phyloP scores from a whole-genome alignment of 2,888 invertebrate genomes.

The Callyntrura guangdongensis region DNA sequence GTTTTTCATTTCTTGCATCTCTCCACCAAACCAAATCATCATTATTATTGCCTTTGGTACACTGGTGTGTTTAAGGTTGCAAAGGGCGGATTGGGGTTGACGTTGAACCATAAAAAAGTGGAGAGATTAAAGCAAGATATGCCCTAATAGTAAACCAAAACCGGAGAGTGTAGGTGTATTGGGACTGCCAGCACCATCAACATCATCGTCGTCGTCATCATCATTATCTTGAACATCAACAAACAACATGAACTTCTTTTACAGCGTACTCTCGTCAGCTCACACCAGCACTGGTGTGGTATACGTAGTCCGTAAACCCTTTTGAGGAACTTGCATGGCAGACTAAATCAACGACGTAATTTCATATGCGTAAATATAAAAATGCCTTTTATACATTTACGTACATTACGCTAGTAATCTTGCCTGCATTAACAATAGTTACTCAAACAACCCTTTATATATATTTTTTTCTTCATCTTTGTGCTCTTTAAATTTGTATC shows the following conservation, averaged over 20 bases:
- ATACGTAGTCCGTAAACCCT: background rate
- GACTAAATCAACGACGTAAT: conserved; percentile 11
- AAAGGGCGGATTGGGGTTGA: conserved; percentile 80
- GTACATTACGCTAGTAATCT: background rate
- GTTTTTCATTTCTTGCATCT: conserved; percentile 41
- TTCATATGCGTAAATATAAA: conserved; percentile 35
- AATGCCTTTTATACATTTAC: conserved; percentile 12
- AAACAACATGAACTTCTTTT: conserved; percentile 59
- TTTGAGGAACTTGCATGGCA: conserved; percentile 19
- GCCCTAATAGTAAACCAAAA: conserved; percentile 79
- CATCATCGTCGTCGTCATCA: conserved; percentile 57
- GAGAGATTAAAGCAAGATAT: conserved; percentile 81
- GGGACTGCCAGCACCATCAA: conserved; percentile 66
- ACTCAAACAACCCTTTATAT: conserved; percentile 32
- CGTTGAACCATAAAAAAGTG: conserved; percentile 80
- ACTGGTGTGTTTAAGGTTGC: conserved; percentile 48
- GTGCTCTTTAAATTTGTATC: conserved; percentile 4
- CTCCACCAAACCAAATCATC: conserved; percentile 51
- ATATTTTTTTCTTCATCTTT: conserved; percentile 18
- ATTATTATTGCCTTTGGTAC: conserved; percentile 55
- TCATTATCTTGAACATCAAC: conserved; percentile 67
- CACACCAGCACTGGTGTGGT: background rate
- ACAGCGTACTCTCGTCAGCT: background rate
- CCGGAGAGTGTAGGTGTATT: conserved; percentile 79
- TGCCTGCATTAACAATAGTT: conserved; percentile 25